Base-by-base conservation (phyloP, 2,113 vertebrate species). In the Bombycilla garrulus region DNA sequence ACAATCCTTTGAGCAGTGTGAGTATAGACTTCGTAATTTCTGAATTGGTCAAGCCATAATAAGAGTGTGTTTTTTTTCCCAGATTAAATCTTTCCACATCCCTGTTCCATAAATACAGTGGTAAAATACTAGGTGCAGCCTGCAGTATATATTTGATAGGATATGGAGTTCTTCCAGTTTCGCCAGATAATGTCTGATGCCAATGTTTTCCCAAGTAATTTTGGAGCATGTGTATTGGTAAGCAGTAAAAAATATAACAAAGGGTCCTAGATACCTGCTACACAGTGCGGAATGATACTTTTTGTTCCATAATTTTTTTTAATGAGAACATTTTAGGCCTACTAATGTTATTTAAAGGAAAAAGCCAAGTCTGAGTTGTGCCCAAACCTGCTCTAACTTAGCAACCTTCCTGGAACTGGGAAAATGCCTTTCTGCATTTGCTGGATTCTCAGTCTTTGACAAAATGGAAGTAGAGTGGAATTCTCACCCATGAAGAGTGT, bases 71-170 rank as follows among this genome's bases (percentile, higher is more conserved):
- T 5, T 29, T 62, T 92, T 91, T 60, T 25, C 23, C 53, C 77
- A 84, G 61, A 81, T 82, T 84, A 65, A 93, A 72, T 50, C 45
- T 69, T 90, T 87, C 66, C 29, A 47, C 82, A 92, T 69, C 62
- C 78, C 58, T 47, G 17, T 38, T 72, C 78, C 90, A 73, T 91
- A 91, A 97, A 94, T 82, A 72, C 14, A 79, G 45, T 65, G 33
- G 33, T 57, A 95, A 95, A 96, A 84, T 69, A 53, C 31, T 77
- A 69, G 45, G 50, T 93, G 50, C 3, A 6, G 45, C 38, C 50
- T 38, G 35, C 61, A 28, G 45, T 80, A 28, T 84, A 36, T 33
- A 40, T 79, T 86, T 91, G 36, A 42, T 33, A 67, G 45, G 42
- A 69, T 47, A 26, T 74, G 54, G 78, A 80, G 33, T 73, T 87